A percentile compares a stretch with the other conserved stretches of the same genome.
phyloP scores from a whole-genome alignment of 2,797 vertebrate genomes.

The Chaenodraco wilsoni region DNA sequence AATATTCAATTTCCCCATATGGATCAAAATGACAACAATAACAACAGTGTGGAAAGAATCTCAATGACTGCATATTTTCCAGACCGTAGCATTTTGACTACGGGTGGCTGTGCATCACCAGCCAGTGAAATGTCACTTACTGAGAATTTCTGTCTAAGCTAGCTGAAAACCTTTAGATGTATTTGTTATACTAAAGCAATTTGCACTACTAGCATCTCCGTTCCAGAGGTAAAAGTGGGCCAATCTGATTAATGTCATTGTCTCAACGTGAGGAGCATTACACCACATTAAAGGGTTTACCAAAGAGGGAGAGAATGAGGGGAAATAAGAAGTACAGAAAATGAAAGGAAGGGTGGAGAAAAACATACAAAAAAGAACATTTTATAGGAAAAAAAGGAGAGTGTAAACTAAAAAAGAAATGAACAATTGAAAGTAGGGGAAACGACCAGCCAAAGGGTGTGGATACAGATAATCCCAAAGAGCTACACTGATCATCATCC shows the following conservation, averaged over 20 bases:
- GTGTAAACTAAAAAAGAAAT: neutral
- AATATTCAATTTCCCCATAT: conserved; percentile 66
- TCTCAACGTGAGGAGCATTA: conserved; percentile 44
- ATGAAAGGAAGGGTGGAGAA: neutral
- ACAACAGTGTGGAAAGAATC: conserved; percentile 15
- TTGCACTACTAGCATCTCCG: conserved; percentile 33
- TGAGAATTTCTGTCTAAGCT: conserved; percentile 37
- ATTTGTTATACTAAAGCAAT: conserved; percentile 43
- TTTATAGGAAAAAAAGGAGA: neutral
- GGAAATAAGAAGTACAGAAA: neutral
- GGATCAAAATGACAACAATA: conserved; percentile 45
- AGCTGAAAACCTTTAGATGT: conserved; percentile 27
- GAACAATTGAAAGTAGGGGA: conserved; percentile 2
- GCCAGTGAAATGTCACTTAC: conserved; percentile 55
- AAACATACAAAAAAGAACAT: neutral
- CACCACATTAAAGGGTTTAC: conserved; percentile 41
- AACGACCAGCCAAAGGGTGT: conserved; percentile 12
- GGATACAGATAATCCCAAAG: conserved; percentile 35
- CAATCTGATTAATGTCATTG: conserved; percentile 77
- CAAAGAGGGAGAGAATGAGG: conserved; percentile 12
- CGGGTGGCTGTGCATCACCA: conserved; percentile 22
- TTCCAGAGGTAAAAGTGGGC: conserved; percentile 60
- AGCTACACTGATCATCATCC: conserved; percentile 46
- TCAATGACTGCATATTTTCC: conserved; percentile 20
- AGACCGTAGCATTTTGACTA: conserved; percentile 41